Evolutionary conservation across 2,113 vertebrate genomes (phyloP).

Genomic region (Anhinga anhinga): DNA sequence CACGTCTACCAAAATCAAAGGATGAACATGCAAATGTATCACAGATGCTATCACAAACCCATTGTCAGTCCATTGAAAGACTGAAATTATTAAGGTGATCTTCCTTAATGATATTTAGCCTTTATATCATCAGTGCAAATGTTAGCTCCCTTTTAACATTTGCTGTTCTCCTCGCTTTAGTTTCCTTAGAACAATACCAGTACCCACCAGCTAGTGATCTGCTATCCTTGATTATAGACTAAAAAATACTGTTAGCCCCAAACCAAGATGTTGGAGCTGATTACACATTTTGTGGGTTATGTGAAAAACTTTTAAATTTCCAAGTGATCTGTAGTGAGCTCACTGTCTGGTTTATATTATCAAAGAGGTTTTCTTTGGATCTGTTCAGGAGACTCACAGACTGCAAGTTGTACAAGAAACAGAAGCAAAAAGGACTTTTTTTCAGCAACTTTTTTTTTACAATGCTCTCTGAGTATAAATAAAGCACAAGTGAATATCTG

Average conservation of each 20-base stretch:
- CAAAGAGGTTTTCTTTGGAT: not conserved
- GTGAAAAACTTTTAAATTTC: not conserved
- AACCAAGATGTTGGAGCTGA: not conserved
- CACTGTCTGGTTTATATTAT: not conserved
- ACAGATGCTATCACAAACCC: not conserved
- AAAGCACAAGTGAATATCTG: not conserved
- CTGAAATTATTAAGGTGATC: not conserved
- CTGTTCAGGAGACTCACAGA: not conserved
- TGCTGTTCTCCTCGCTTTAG: not conserved
- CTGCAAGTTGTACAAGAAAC: not conserved
- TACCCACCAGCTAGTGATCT: not conserved
- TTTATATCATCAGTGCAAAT: not conserved
- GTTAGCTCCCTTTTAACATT: not conserved
- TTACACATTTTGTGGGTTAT: not conserved
- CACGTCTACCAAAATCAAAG: not conserved
- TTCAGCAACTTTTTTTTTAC: not conserved
- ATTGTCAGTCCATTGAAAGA: not conserved
- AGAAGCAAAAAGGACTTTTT: not conserved
- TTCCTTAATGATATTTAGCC: not conserved
- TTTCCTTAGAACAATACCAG: not conserved
- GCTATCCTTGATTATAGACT: not conserved
- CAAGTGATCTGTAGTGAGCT: not conserved
- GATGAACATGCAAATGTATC: not conserved
- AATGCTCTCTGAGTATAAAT: not conserved
- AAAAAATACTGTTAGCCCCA: not conserved